These are phyloP conservation scores for Psophia crepitans DNA, from an alignment of 2,113 vertebrate species.

Conservation along the genomic window DNA sequence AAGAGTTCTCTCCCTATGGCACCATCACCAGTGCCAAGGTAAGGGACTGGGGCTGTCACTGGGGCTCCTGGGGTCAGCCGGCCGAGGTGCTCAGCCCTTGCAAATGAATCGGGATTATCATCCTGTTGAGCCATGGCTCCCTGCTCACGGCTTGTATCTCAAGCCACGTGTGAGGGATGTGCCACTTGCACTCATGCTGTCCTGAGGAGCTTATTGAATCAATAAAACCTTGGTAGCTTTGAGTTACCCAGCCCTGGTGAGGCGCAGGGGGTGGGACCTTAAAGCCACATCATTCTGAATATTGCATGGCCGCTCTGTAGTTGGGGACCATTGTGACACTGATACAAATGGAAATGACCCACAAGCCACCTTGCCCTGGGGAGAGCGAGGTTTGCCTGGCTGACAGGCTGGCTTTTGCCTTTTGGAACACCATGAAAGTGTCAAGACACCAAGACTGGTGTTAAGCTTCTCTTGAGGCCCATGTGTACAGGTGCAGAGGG, in stretches of 20 bases:
- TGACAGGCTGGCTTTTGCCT: not conserved
- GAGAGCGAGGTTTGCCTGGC: not conserved
- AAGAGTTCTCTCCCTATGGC: slow-evolving; percentile 94
- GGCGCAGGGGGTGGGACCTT: not conserved
- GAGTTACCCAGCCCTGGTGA: not conserved
- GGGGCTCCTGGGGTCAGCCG: not conserved
- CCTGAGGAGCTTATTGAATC: not conserved
- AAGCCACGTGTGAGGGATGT: not conserved
- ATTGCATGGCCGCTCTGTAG: not conserved
- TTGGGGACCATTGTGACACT: not conserved
- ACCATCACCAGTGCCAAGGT: slow-evolving; percentile 98
- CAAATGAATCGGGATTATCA: not conserved
- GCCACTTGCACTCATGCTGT: not conserved
- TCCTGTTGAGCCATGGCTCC: not conserved
- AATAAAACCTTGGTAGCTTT: not conserved
- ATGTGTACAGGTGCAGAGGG: fast-evolving
- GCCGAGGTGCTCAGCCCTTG: fast-evolving
- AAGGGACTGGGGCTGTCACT: not conserved
- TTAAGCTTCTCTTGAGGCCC: not conserved
- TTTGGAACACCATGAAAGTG: not conserved
- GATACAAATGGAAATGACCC: not conserved
- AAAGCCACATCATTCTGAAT: not conserved
- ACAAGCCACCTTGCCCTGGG: fast-evolving
- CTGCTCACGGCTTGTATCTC: not conserved
- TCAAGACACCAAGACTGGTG: not conserved